Evolutionary conservation across 2,113 vertebrate genomes (phyloP), one percentile per base, ranked within the genome.

Genomic region (Nibea albiflora): DNA sequence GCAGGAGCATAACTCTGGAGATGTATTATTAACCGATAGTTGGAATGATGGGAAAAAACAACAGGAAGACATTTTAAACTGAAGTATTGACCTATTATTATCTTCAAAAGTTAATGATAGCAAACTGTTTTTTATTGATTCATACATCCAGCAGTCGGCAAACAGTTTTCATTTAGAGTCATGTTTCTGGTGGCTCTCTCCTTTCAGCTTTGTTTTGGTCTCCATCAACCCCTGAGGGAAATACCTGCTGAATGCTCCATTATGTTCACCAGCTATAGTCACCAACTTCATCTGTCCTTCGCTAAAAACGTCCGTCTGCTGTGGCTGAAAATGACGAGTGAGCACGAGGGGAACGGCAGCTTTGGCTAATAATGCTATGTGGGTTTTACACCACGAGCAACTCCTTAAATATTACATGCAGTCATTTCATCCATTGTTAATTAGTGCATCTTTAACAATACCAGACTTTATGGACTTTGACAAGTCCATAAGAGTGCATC

Each of bases 21-120:
- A 87, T 89, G 64, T 83, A 17, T 85, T 84, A 87, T 74, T 88
- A 84, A 92, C 73, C 84, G 42, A 61, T 20, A n/a, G 31, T 26
- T 86, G 35, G 66, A 87, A 61, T 60, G 63, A 76, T 78, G 63
- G 12, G 1, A 5, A 39, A 9, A 39, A 39, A 39, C 7, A 39
- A 39, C 7, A 39, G 35, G 35, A 39, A 8, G 35, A 39, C 35
- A 39, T 39, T 39, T 39, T 39, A 39, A 39, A 39, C 35, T 39
- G 35, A 39, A 39, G 7, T 35, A 35, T 7, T 39, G 35, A 39
- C 35, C 35, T 39, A 73, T 56, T 24, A 56, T 56, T 11, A 54
- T n/a, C 28, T 20, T 12, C 19, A 46, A 72, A 28, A 20, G 35
- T 20, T 64, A 3, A 54, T 11, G 52, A n/a, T 11, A 14, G 11